phyloP scores from a whole-genome alignment of 2,888 invertebrate species.

The Spodoptera picta region DNA sequence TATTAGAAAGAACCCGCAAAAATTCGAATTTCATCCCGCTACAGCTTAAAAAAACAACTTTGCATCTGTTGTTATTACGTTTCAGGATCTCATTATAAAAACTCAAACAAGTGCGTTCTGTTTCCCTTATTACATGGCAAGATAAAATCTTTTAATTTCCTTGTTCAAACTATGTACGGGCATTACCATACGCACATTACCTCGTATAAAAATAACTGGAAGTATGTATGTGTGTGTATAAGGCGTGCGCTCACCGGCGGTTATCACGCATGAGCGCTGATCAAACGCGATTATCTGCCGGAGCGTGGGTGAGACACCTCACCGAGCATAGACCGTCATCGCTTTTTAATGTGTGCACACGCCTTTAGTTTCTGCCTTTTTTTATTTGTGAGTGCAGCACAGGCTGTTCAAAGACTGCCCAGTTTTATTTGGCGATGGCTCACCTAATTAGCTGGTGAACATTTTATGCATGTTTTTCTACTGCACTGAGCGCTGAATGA shows the following conservation, averaged over 20 bases:
- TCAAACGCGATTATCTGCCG: constrained; percentile 76
- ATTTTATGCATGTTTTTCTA: neutral
- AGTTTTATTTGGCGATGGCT: constrained; percentile 13
- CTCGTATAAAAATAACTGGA: constrained; percentile 64
- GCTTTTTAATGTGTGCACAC: constrained; percentile 52
- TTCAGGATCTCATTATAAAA: no score
- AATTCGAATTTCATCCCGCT: no score
- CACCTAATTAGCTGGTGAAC: constrained; percentile 24
- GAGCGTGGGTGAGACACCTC: constrained; percentile 67
- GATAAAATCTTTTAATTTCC: constrained; percentile 27
- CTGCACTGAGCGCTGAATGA: neutral
- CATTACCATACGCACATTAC: constrained; percentile 33
- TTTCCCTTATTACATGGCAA: neutral
- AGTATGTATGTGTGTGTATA: constrained; percentile 34
- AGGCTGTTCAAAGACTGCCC: constrained; percentile 20
- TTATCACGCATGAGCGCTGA: constrained; percentile 76
- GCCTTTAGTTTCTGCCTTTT: constrained; percentile 38
- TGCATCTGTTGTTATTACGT: no score
- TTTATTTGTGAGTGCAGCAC: constrained; percentile 11
- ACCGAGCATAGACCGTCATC: constrained; percentile 60
- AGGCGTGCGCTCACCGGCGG: constrained; percentile 61
- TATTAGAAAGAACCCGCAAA: no score
- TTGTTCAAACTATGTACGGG: constrained; percentile 27
- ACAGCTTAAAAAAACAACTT: no score
- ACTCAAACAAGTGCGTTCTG: neutral